Evolutionary conservation across 1,140 invertebrate genomes (phyloP).

Genomic region (Ostrea edulis): DNA sequence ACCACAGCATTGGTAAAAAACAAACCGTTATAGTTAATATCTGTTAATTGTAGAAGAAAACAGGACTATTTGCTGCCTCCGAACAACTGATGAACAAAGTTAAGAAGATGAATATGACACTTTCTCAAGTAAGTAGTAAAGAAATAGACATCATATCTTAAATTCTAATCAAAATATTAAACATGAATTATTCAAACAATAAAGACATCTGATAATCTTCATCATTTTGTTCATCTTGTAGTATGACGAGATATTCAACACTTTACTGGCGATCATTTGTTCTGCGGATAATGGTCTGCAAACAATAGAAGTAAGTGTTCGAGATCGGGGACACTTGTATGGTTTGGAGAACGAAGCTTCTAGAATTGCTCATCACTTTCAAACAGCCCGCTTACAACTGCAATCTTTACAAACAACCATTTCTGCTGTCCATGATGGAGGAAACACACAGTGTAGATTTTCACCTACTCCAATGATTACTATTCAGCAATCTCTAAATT

Average conservation of each 20-base stretch:
- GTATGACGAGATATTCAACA: not conserved
- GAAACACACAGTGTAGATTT: not conserved
- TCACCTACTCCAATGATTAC: not conserved
- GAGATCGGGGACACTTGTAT: not conserved
- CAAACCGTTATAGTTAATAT: too few relatives aligned
- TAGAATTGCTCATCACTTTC: too few relatives aligned
- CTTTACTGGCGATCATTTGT: not conserved
- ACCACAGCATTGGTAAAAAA: too few relatives aligned
- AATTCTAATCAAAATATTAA: not conserved
- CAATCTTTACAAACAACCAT: not conserved
- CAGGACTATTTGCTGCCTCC: not conserved
- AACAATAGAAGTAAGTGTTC: not conserved
- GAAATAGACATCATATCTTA: not conserved
- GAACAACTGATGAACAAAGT: not conserved
- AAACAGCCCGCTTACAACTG: too few relatives aligned
- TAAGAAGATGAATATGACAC: not conserved
- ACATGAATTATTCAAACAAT: not conserved
- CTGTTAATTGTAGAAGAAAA: not conserved
- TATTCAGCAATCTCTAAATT: slow-evolving; percentile 11
- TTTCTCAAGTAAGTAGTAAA: not conserved
- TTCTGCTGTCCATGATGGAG: not conserved
- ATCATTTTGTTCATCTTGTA: not conserved
- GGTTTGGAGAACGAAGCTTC: not conserved
- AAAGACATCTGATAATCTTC: not conserved
- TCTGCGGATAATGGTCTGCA: not conserved